These are phyloP conservation scores for Pristionchus exspectatus DNA, from an alignment of 2,888 invertebrate genomes.

Conservation along the genomic window DNA sequence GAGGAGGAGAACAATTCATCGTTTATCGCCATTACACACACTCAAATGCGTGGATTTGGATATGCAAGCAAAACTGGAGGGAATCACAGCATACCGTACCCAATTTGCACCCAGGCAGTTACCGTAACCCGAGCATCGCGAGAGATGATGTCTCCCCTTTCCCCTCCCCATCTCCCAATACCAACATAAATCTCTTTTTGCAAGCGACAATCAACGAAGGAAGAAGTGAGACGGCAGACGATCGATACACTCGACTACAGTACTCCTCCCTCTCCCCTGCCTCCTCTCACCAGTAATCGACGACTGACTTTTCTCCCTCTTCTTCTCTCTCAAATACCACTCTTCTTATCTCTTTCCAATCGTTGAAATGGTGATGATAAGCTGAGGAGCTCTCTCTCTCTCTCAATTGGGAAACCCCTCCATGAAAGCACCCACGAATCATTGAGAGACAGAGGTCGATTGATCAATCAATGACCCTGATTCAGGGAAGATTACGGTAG, in stretches of 20 bases:
- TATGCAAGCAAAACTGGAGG: background rate
- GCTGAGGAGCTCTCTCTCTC: slow-evolving; percentile 3
- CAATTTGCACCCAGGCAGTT: background rate
- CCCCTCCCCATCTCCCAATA: slow-evolving; percentile 32
- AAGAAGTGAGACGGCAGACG: slow-evolving; percentile 14
- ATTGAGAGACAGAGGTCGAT: background rate
- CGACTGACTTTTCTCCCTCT: slow-evolving; percentile 27
- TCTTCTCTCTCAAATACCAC: slow-evolving; percentile 28
- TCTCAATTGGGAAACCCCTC: slow-evolving; percentile 34
- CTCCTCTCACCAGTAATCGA: slow-evolving; percentile 29
- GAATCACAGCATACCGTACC: slow-evolving; percentile 8
- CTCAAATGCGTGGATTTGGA: background rate
- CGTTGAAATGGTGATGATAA: slow-evolving; percentile 50
- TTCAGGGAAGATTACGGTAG: background rate
- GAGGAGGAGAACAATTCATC: background rate
- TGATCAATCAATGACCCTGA: background rate
- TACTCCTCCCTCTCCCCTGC: background rate
- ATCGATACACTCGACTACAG: slow-evolving; percentile 33
- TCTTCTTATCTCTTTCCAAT: slow-evolving; percentile 36
- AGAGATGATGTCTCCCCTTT: background rate
- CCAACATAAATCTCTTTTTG: slow-evolving; percentile 46
- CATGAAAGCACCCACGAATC: background rate
- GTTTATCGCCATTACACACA: background rate
- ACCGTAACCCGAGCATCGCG: background rate
- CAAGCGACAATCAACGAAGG: background rate